Base-by-base conservation (phyloP, 1,140 invertebrate species). In the Neodiprion virginianus region DNA sequence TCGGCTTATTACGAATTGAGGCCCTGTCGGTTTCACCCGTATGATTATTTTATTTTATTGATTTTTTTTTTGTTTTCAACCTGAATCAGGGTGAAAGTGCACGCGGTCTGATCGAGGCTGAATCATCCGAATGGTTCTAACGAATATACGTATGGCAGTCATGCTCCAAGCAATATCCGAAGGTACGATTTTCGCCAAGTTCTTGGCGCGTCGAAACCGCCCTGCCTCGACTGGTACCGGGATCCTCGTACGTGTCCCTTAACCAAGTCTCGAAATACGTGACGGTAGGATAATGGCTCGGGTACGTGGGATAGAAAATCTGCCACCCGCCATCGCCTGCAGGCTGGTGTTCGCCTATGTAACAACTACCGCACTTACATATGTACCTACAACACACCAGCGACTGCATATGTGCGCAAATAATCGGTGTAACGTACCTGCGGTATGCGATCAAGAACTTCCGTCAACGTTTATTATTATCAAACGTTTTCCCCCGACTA, bases 251-350 rank as follows among this genome's bases (percentile, higher is more conserved):
- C 83, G 84, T 82, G 83, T 83, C 81, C 83, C 78, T 83, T 83
- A 84, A 83, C 80, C 82, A 80, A 80, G 80, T 84, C 85, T 86
- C 84, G 84, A 86, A 40, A 86, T 87, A 87, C 86, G 85, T 85
- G 84, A 86, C 82, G 79, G 77, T 70, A 21, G 80, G 75, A 81
- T 83, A 82, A 84, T 82, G 75, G 79, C 72, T n/a, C 14, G 72
- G 75, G 78, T 14, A 61, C 5, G 53, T 12, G n/a, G 53, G 53
- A 40, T 40, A 40, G 28, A 61, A 61, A 61, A 61, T 61, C 53
- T 61, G 53, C 53, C 28, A 61, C 53, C 8, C 53, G 53, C 53
- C 53, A 12, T 14, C 53, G 11, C 53, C 11, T 17, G 53, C 53
- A 14, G 53, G 53, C 53, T 61, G 53, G 28, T 3, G 28, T 40